Percentiles rank a stretch among this genome's conserved stretches.
Evolutionary conservation across 1,140 invertebrate genomes (phyloP).

Genomic region (Drosophila paulistorum): DNA sequence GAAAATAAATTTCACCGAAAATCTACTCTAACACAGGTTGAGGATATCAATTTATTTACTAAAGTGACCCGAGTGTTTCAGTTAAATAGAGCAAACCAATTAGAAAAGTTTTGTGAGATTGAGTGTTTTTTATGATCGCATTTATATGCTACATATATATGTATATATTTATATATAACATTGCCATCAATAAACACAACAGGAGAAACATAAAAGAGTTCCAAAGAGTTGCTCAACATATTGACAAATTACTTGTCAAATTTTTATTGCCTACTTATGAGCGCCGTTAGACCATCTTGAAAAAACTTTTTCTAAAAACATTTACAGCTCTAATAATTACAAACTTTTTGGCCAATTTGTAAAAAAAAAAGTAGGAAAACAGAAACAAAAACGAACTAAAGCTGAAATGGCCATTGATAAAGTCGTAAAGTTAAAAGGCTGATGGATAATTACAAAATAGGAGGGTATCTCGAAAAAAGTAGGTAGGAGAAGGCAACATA

Average conservation of each 20-base stretch:
- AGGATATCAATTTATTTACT: background rate
- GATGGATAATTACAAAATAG: constrained; percentile 61
- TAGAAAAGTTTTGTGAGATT: background rate
- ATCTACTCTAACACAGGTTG: too few species aligned
- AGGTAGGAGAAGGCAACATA: background rate
- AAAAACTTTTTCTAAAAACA: constrained; percentile 40
- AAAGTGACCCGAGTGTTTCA: background rate
- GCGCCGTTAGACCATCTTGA: constrained; percentile 11
- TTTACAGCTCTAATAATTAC: constrained; percentile 61
- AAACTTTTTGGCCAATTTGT: constrained; percentile 31
- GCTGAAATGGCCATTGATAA: constrained; percentile 54
- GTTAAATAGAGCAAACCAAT: background rate
- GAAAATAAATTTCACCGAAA: background rate
- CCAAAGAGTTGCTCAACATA: constrained; percentile 23
- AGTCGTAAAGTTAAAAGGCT: constrained; percentile 68
- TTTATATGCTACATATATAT: background rate
- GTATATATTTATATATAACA: background rate
- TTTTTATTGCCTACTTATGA: constrained; percentile 18
- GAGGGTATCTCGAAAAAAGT: background rate
- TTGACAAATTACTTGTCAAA: constrained; percentile 5
- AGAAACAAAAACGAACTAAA: constrained; percentile 22
- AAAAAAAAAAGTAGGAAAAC: constrained; percentile 31
- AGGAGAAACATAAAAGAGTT: constrained; percentile 24
- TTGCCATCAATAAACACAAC: background rate
- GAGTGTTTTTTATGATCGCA: constrained; percentile 4